Conservation (phyloP, 1,140 invertebrate species). For the Piezodorus guildinii region DNA sequence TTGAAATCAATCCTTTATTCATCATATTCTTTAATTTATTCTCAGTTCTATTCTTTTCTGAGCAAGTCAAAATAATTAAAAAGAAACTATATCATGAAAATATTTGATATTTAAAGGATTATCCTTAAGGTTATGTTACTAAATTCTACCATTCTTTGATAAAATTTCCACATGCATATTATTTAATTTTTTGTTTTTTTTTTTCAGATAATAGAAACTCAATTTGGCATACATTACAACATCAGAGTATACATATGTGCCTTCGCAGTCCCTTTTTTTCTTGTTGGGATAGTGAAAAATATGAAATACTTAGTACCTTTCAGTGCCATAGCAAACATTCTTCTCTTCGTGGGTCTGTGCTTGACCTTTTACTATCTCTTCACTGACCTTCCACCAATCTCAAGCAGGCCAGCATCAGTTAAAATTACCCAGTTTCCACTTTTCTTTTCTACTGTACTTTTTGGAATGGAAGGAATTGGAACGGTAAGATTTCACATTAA, state of each 20-base stretch:
- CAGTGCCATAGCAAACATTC: slow-evolving; percentile 42
- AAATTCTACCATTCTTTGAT: no score
- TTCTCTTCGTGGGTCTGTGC: slow-evolving; percentile 38
- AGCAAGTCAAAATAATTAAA: no score
- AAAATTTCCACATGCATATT: no score
- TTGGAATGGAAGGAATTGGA: slow-evolving; percentile 68
- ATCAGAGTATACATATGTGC: slow-evolving; percentile 43
- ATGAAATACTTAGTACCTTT: slow-evolving; percentile 46
- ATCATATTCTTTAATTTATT: no score
- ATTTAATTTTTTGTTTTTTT: no score
- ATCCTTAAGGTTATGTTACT: no score
- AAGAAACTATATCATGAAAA: no score
- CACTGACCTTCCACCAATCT: slow-evolving; percentile 23
- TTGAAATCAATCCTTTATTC: no score
- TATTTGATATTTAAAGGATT: no score
- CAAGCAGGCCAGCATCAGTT: slow-evolving; percentile 8
- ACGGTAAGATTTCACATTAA: slow-evolving; percentile 37
- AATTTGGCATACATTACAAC: slow-evolving; percentile 31
- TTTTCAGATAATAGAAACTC: slow-evolving; percentile 41
- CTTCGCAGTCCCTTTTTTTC: slow-evolving; percentile 43
- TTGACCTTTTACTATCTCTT: slow-evolving; percentile 64
- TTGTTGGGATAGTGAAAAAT: slow-evolving; percentile 52
- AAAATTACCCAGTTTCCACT: slow-evolving; percentile 25
- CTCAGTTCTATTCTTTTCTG: no score
- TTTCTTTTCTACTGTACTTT: slow-evolving; percentile 49